Base-by-base conservation (phyloP, 2,888 invertebrate species). In the Graphium colonna region DNA sequence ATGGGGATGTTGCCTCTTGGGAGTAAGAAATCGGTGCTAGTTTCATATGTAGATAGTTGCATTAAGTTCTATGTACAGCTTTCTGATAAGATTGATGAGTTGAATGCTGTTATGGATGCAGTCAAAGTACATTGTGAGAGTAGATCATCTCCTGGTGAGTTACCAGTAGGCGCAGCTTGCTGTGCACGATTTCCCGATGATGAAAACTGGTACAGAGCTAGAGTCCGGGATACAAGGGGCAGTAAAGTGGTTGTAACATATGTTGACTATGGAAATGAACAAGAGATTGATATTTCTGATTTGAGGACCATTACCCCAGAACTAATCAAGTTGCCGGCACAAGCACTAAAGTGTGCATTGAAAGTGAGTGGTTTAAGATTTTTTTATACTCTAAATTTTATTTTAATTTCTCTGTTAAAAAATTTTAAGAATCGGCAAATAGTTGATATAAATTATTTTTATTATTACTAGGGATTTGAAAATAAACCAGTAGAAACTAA, bases 241-340 rank as follows among this genome's bases (percentile, higher is more conserved):
- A 88, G 88, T 3, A 91, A 91, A 57, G 91, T 93, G 0, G 83
- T 92, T 51, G 95, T 99, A 0, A 90, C 94, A 1, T 99, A 97
- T 82, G 94, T 99, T 12, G 99, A 99, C 85, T 99, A 96, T 84
- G 99, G 99, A 4, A 98, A 98, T 81, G 94, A 96, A 68, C 97
- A 97, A 73, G 91, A 91, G n/a, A 92, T 97, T 1, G 77, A 90
- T 5, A 74, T 89, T 0, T 82, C 89, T 9, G 81, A 92, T 33
- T 77, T 96, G 21, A 92, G 93, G 56, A 84, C 89, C 16, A 94
- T 96, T 17, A 91, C 92, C 3, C 90, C 92, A 3, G 92, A 93
- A 51, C 86, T 94, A 58, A 82, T 95, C 3, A 88, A 83, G 59
- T 80, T 95, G 53, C 92, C 93, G 13, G 92, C 94, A 1, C 95